These are phyloP conservation scores for Sinocyclocheilus rhinocerous DNA, from an alignment of 2,113 vertebrate genomes.

Conservation along the genomic window DNA sequence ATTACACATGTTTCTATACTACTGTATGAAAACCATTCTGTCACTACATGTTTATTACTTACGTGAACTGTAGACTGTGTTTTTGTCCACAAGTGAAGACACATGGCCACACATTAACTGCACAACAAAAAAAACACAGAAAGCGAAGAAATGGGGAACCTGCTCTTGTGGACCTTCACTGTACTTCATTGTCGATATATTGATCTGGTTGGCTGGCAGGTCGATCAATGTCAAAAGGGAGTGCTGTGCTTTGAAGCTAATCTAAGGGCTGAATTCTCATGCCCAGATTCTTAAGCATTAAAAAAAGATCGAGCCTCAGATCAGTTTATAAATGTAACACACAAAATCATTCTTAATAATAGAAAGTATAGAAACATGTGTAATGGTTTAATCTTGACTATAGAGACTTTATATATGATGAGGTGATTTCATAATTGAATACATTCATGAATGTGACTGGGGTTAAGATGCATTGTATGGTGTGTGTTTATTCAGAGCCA, in stretches of 20 bases:
- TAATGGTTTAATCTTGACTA: no score
- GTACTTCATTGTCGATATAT: conserved; percentile 28
- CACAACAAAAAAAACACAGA: not conserved
- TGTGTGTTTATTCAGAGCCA: not conserved
- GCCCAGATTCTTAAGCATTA: not conserved
- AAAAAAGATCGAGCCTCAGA: not conserved
- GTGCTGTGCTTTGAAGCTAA: conserved; percentile 25
- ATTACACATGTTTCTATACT: not conserved
- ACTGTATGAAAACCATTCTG: not conserved
- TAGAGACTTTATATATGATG: not conserved
- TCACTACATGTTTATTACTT: not conserved
- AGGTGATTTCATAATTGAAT: not conserved
- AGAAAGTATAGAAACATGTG: no score
- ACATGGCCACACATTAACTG: conserved; percentile 3
- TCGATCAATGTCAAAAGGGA: conserved; percentile 30
- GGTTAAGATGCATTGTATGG: not conserved
- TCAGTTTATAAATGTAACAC: not conserved
- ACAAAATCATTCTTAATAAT: not conserved
- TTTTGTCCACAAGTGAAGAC: not conserved
- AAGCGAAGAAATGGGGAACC: not conserved
- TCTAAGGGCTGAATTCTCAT: conserved; percentile 22
- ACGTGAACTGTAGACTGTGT: not conserved
- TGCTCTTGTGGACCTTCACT: conserved; percentile 7
- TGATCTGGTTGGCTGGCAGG: conserved; percentile 14
- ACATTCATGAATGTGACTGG: not conserved